Evolutionary conservation across 2,797 vertebrate genomes (phyloP).

Genomic region (Lycodopsis pacificus): DNA sequence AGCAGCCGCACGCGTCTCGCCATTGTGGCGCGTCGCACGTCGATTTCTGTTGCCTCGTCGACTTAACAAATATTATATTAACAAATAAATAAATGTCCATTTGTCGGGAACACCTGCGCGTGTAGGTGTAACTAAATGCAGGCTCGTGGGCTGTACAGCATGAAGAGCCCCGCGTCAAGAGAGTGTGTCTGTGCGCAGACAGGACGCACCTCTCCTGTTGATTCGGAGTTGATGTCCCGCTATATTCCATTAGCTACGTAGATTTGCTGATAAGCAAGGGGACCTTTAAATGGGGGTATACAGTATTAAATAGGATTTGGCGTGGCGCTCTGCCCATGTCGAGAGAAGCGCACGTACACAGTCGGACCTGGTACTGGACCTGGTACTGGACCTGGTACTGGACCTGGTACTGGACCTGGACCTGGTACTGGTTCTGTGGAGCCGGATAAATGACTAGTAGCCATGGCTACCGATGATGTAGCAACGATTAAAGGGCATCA

Average conservation of each 20-base stretch:
- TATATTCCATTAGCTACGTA: rapidly evolving
- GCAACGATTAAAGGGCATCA: constrained; percentile 15
- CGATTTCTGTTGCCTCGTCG: not conserved
- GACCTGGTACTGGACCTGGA: no score
- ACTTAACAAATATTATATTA: not conserved
- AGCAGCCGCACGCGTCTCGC: constrained; percentile 14
- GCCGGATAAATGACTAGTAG: constrained; percentile 28
- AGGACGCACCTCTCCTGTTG: not conserved
- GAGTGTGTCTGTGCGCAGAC: not conserved
- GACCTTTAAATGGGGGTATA: not conserved
- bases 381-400: no score
- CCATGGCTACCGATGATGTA: constrained; percentile 51
- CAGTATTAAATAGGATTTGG: not conserved
- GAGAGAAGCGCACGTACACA: not conserved
- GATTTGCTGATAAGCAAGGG: not conserved
- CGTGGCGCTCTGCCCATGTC: not conserved
- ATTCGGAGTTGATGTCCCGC: not conserved
- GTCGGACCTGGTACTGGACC: not conserved
- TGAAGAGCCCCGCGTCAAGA: no score
- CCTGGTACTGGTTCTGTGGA: constrained; percentile 11
- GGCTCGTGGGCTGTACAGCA: not conserved
- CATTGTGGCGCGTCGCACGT: constrained; percentile 15
- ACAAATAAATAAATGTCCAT: not conserved
- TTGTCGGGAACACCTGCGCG: not conserved
- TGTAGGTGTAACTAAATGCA: not conserved